Evolutionary conservation across 2,797 vertebrate species (phyloP).

Genomic region (Selene dorsalis): DNA sequence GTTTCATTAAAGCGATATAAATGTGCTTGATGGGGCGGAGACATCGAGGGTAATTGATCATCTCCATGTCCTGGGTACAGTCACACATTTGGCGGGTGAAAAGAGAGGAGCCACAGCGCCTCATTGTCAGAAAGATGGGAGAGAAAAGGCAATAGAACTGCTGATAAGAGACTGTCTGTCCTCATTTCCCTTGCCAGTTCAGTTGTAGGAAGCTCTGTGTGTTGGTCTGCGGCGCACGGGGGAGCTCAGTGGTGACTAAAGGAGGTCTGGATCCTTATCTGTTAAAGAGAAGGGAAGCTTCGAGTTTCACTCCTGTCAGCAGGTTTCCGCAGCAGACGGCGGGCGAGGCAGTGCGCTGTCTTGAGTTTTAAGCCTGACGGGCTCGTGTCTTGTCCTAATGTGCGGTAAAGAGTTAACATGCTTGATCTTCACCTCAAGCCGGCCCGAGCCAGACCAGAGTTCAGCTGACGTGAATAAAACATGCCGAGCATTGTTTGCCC

Average conservation of each 20-base stretch:
- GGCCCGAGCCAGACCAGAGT: constrained; percentile 64
- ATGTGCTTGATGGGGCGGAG: constrained; percentile 61
- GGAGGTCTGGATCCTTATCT: constrained; percentile 74
- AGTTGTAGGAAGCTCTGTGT: constrained; percentile 59
- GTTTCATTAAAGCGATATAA: constrained; percentile 61
- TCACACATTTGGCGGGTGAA: constrained; percentile 47
- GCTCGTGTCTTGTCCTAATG: constrained; percentile 59
- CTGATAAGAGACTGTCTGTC: constrained; percentile 67
- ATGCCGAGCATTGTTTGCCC: constrained; percentile 36
- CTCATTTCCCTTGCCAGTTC: constrained; percentile 70
- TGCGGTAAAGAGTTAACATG: constrained; percentile 69
- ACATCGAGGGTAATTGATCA: constrained; percentile 70
- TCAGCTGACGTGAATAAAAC: constrained; percentile 70
- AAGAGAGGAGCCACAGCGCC: constrained; percentile 48
- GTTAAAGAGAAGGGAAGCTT: constrained; percentile 53
- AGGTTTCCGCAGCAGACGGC: constrained; percentile 58
- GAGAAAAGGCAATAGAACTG: constrained; percentile 57
- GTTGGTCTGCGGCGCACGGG: constrained; percentile 32
- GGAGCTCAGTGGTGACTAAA: constrained; percentile 57
- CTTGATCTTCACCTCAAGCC: constrained; percentile 50
- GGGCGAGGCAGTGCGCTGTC: constrained; percentile 27
- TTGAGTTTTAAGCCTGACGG: constrained; percentile 44
- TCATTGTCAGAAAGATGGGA: constrained; percentile 49
- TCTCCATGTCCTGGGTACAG: constrained; percentile 52
- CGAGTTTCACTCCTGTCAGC: constrained; percentile 69